phyloP scores from a whole-genome alignment of 1,140 invertebrate species.

The Trichonephila clavipes region DNA sequence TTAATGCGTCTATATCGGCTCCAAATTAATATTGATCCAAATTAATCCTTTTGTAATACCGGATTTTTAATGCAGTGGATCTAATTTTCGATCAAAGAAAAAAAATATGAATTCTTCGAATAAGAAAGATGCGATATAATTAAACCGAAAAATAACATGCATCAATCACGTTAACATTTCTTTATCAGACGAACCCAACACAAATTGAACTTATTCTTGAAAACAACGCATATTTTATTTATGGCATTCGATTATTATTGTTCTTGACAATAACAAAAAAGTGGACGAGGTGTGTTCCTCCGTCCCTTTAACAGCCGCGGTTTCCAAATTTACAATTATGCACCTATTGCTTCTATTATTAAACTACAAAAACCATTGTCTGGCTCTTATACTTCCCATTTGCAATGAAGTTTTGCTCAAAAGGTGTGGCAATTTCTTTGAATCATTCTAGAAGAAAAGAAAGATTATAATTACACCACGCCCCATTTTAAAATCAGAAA shows the following conservation, averaged over 20 bases:
- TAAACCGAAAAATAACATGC: background rate
- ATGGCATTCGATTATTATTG: background rate
- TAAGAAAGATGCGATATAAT: background rate
- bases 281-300: background rate
- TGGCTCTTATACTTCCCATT: background rate
- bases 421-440: background rate
- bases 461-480: constrained; percentile 50
- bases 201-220: background rate
- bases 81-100: background rate
- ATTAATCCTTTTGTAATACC: background rate
- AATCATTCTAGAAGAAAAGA: background rate
- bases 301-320: background rate
- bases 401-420: background rate
- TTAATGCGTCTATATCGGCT: background rate
- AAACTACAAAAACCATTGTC: background rate
- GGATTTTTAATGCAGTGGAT: background rate
- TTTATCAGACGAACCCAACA: background rate
- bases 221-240: background rate
- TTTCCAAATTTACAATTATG: constrained; percentile 1
- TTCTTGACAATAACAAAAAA: background rate
- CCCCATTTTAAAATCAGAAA: constrained; percentile 17
- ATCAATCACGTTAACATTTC: background rate
- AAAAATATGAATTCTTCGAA: background rate
- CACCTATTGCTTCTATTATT: background rate
- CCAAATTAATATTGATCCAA: background rate